Evolutionary conservation across 2,797 vertebrate species (phyloP).

Genomic region (Parauchenoglanis punctatus): DNA sequence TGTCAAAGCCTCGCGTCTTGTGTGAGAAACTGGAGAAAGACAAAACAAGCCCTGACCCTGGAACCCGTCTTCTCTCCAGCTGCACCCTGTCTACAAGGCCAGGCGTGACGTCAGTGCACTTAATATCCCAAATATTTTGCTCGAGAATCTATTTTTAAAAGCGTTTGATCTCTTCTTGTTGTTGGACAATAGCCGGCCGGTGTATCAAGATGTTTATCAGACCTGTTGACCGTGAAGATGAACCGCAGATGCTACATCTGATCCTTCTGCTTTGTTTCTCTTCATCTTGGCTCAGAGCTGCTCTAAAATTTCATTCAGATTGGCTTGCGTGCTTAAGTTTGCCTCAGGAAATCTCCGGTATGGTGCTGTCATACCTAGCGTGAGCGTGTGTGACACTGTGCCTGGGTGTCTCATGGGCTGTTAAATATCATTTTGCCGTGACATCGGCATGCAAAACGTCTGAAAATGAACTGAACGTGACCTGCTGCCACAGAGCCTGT

Average conservation of each 20-base stretch:
- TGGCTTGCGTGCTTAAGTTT: not conserved
- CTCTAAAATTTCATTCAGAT: not conserved
- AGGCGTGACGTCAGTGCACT: constrained; percentile 11
- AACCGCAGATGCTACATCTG: not conserved
- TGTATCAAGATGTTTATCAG: constrained; percentile 15
- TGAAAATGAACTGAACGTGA: constrained; percentile 43
- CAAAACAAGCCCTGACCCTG: constrained; percentile 49
- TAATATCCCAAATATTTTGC: constrained; percentile 39
- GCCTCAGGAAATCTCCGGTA: not conserved
- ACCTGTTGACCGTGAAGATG: not conserved
- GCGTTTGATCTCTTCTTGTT: constrained; percentile 3
- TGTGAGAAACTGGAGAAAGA: constrained; percentile 43
- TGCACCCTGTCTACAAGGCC: constrained; percentile 48
- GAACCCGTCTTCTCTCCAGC: constrained; percentile 36
- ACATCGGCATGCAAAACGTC: constrained; percentile 38
- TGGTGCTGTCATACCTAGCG: not conserved
- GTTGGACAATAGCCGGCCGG: not conserved
- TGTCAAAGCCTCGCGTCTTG: not conserved
- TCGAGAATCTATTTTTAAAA: constrained; percentile 37
- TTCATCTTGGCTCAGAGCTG: not conserved
- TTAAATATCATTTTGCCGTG: constrained; percentile 45
- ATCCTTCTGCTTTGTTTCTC: not conserved
- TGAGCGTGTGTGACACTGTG: not conserved
- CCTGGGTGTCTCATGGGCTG: constrained; percentile 31
- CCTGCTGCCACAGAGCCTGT: constrained; percentile 36